Conservation (phyloP, 92 coral and sea anemone species). For the Palythoa grandiflora region DNA sequence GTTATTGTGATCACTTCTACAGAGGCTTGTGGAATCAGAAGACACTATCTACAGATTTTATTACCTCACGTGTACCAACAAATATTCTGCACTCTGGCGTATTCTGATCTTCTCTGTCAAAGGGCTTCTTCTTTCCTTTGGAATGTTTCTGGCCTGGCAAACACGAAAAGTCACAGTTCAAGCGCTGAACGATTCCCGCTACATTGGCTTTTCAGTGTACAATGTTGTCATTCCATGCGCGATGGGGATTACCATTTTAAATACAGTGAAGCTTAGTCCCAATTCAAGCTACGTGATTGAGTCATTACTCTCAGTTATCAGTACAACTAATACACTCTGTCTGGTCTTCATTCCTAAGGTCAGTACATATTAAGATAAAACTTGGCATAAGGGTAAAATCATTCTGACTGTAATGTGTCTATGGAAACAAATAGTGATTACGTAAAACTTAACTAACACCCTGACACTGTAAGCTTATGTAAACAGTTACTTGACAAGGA, state of each 20-base stretch:
- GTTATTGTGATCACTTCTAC: neutral
- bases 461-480: no score
- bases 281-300: conserved; percentile 52
- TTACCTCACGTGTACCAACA: conserved; percentile 51
- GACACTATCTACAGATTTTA: conserved; percentile 58
- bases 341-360: conserved; percentile 75
- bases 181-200: conserved; percentile 68
- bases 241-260: conserved; percentile 64
- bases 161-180: conserved; percentile 58
- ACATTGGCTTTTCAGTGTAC: conserved; percentile 68
- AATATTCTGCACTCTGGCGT: conserved; percentile 54
- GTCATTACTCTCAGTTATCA: conserved; percentile 62
- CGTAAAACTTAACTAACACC: neutral
- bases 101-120: conserved; percentile 63
- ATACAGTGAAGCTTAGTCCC: conserved; percentile 57
- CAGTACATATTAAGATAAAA: neutral
- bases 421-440: neutral
- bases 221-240: conserved; percentile 73
- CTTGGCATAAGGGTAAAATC: neutral
- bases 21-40: conserved; percentile 51
- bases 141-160: conserved; percentile 73
- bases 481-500: no score
- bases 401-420: neutral
- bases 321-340: conserved; percentile 70
- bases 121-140: conserved; percentile 68